Evolutionary conservation across 2,888 invertebrate species (phyloP).

Genomic region (Clunio marinus): DNA sequence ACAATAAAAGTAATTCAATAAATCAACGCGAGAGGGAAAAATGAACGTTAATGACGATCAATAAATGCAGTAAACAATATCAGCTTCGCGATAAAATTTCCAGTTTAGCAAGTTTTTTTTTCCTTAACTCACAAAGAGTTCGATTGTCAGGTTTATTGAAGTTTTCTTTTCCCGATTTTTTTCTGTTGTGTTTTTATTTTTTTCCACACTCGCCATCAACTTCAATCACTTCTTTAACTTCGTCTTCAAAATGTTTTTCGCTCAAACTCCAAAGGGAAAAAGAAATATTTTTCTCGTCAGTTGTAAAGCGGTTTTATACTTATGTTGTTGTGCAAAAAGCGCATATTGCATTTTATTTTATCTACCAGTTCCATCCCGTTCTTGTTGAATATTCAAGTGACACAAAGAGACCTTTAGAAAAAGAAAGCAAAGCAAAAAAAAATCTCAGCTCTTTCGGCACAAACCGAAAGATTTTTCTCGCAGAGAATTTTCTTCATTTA

Average conservation of each 20-base stretch:
- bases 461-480: background rate
- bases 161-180: slow-evolving; percentile 23
- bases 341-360: background rate
- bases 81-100: slow-evolving; percentile 21
- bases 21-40: slow-evolving; percentile 21
- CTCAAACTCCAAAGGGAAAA: background rate
- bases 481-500: slow-evolving; percentile 5
- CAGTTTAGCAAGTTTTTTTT: slow-evolving; percentile 34
- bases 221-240: slow-evolving; percentile 15
- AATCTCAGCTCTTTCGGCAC: background rate
- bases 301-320: background rate
- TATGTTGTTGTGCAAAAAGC: background rate
- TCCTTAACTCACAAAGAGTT: background rate
- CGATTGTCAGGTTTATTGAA: background rate
- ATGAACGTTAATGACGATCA: slow-evolving; percentile 34
- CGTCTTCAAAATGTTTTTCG: slow-evolving; percentile 1
- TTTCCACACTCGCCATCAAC: background rate
- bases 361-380: background rate
- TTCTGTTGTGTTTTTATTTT: background rate
- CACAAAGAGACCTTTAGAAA: background rate
- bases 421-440: slow-evolving; percentile 1
- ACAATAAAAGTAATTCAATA: slow-evolving; percentile 29
- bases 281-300: background rate
- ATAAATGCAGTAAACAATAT: slow-evolving; percentile 31
- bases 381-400: slow-evolving; percentile 17